Percentiles rank a stretch among this genome's conserved stretches.
Conservation (phyloP, 2,113 vertebrate species). For the Planiliza haematocheilus region DNA sequence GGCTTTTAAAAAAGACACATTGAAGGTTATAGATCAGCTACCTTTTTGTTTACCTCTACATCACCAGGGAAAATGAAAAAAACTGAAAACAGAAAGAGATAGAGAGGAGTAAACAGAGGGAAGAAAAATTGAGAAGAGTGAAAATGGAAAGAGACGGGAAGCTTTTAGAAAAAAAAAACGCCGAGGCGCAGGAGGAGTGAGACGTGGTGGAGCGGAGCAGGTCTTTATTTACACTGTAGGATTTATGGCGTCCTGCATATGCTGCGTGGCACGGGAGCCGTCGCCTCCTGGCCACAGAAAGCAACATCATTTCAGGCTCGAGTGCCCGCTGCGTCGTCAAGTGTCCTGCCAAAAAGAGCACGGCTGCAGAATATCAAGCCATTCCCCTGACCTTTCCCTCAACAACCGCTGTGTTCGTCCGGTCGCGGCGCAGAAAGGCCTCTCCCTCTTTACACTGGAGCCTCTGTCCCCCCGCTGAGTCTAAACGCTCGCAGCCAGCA, state of each 20-base stretch:
- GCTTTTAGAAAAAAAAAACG: slow-evolving; percentile 21
- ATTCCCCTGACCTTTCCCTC: slow-evolving; percentile 74
- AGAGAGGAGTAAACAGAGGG: slow-evolving; percentile 16
- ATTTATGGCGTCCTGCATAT: slow-evolving; percentile 69
- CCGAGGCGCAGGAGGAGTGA: slow-evolving; percentile 32
- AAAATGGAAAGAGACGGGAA: slow-evolving; percentile 23
- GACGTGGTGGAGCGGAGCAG: slow-evolving; percentile 52
- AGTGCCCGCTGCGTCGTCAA: slow-evolving; percentile 65
- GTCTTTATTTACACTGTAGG: slow-evolving; percentile 73
- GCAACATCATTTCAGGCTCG: slow-evolving; percentile 79
- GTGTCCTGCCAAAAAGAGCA: slow-evolving; percentile 66
- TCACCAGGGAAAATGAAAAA: neutral
- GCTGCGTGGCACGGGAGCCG: slow-evolving; percentile 66
- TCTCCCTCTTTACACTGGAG: slow-evolving; percentile 29
- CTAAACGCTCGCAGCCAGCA: slow-evolving; percentile 28
- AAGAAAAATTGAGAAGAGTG: slow-evolving; percentile 25
- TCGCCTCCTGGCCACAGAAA: slow-evolving; percentile 62
- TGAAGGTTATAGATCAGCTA: neutral
- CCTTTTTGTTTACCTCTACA: slow-evolving; percentile 33
- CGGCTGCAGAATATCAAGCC: slow-evolving; percentile 74
- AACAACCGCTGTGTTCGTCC: slow-evolving; percentile 55
- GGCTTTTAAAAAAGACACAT: slow-evolving; percentile 3
- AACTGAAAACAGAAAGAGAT: neutral
- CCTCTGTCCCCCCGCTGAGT: slow-evolving; percentile 41
- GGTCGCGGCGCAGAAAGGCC: slow-evolving; percentile 51